Base-by-base conservation (phyloP, 1,140 invertebrate species). In the Microplitis demolitor region DNA sequence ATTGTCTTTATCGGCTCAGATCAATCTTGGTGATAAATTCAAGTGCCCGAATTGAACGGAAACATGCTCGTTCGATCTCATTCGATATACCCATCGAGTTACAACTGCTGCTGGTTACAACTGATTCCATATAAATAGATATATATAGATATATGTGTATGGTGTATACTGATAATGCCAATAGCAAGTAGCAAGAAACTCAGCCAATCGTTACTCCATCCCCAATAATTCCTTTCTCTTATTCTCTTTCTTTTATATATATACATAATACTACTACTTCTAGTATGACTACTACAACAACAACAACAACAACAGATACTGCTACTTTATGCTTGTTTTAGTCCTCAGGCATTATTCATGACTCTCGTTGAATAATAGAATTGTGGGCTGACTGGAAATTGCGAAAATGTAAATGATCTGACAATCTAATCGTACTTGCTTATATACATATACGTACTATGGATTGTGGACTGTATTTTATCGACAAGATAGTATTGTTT, bases 281-380 rank as follows among this genome's bases (percentile, higher is more conserved):
- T 11, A 45, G 11, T 45, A 8, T 45, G 11, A 45, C 11, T 24
- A 24, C 24, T 24, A 24, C 24, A 24, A 24, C 24, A n/a, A 39
- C 37, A 9, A 39, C 37, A 39, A 39, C 37, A 39, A 2, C 5
- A 9, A 45, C 39, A 9, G 39, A 45, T 45, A 45, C 39, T 45
- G 39, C 4, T 34, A 24, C 51, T 53, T 63, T 34, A 11, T 34
- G 66, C 50, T 34, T 54, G 50, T 53, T 34, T 51, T 54, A 67
- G 39, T 53, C 53, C 11, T 62, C 11, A 35, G 34, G 14, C 37
- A 69, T 60, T 69, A 69, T 69, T 69, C 56, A 69, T 69, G 68
- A 69, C 35, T 61, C 39, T 2, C 11, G 39, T 45, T 51, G 35
- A 69, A 31, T 56, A 69, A 69, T 69, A 69, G 68, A 61, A 16